Evolutionary conservation across 2,113 vertebrate genomes (phyloP).

Genomic region (Copsychus sechellarum): DNA sequence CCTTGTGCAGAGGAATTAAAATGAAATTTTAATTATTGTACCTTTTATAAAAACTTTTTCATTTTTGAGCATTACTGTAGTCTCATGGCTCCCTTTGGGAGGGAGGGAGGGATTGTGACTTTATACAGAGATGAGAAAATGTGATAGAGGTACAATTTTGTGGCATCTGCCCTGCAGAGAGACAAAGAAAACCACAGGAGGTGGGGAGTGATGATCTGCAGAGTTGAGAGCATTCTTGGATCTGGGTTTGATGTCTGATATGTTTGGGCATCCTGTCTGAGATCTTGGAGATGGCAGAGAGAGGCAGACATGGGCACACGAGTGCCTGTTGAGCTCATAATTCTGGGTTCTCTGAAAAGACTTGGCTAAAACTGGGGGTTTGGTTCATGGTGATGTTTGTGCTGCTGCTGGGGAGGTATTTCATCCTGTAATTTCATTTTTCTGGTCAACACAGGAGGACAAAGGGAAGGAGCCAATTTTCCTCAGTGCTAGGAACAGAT

Average conservation of each 20-base stretch:
- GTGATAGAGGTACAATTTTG: not conserved
- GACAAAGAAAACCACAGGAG: fast-evolving
- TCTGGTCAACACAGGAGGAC: not conserved
- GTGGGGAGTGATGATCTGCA: not conserved
- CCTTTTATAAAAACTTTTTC: not conserved
- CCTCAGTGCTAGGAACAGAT: not conserved
- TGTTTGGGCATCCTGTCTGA: not conserved
- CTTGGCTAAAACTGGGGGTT: not conserved
- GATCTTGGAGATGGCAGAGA: not conserved
- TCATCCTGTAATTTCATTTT: not conserved
- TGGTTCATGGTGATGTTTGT: not conserved
- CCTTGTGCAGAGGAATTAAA: not conserved
- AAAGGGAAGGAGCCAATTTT: not conserved
- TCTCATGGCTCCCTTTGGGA: not conserved
- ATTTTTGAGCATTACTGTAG: not conserved
- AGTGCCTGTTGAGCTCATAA: not conserved
- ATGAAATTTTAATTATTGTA: constrained; percentile 9
- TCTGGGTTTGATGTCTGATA: not conserved
- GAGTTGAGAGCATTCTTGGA: not conserved
- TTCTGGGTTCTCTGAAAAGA: not conserved
- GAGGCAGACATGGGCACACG: fast-evolving
- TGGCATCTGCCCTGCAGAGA: not conserved
- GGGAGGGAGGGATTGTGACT: not conserved
- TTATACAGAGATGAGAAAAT: not conserved
- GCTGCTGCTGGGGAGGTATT: not conserved